phyloP scores from a whole-genome alignment of 2,888 invertebrate species.

The Colletes collaris region DNA sequence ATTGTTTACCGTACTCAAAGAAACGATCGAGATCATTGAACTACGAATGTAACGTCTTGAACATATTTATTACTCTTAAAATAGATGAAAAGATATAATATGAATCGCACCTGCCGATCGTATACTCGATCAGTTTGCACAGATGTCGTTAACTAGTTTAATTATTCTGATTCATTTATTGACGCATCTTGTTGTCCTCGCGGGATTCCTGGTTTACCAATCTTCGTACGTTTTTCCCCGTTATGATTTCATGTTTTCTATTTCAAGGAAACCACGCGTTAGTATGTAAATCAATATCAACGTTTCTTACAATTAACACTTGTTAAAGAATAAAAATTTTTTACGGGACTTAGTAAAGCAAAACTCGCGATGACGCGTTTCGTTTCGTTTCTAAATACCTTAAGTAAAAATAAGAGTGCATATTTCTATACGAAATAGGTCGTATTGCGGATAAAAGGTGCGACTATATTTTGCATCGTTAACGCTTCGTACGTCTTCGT shows the following conservation, averaged over 20 bases:
- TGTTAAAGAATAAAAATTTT: neutral
- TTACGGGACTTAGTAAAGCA: neutral
- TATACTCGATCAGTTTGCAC: neutral
- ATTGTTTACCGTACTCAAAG: neutral
- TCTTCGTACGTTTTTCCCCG: conserved; percentile 13
- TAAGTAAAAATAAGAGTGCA: neutral
- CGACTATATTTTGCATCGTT: neutral
- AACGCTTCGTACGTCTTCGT: neutral
- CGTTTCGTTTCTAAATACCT: neutral
- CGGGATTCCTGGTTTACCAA: conserved; percentile 9
- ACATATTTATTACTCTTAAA: neutral
- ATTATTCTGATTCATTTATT: neutral
- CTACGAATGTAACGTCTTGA: neutral
- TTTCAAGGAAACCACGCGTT: neutral
- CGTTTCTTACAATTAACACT: neutral
- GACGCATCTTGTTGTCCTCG: neutral
- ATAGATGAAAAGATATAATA: neutral
- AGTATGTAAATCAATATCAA: neutral
- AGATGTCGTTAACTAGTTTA: neutral
- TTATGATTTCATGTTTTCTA: neutral
- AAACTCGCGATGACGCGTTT: conserved; percentile 1
- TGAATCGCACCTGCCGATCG: neutral
- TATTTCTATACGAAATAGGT: neutral
- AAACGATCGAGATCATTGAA: neutral
- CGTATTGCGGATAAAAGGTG: neutral